Conservation (phyloP, 2,113 vertebrate genomes). For the Gallinago jamesoni region DNA sequence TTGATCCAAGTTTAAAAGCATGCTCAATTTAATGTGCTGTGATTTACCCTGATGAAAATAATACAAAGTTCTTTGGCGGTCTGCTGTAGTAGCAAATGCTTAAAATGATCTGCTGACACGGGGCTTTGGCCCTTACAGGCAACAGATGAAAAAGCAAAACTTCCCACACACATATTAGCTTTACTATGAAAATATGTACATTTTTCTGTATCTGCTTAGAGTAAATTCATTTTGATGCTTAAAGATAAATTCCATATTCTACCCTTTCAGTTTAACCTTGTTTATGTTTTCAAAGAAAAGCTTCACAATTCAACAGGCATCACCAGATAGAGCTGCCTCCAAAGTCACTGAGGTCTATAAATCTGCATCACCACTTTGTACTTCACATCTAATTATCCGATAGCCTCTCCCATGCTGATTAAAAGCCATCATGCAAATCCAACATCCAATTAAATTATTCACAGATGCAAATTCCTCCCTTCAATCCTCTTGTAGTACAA, state of each 20-base stretch:
- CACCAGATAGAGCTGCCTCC: neutral
- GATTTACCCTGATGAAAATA: neutral
- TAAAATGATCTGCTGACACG: neutral
- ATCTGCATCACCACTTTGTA: neutral
- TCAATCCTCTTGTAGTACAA: neutral
- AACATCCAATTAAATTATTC: neutral
- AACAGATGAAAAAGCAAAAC: neutral
- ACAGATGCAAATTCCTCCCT: neutral
- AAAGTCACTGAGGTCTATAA: neutral
- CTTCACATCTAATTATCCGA: neutral
- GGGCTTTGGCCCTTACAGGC: neutral
- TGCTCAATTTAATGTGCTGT: neutral
- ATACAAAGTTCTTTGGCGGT: neutral
- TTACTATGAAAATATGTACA: neutral
- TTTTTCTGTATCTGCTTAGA: neutral
- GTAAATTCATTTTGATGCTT: neutral
- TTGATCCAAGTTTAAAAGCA: neutral
- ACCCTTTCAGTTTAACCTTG: neutral
- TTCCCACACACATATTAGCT: accelerated
- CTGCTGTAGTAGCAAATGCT: neutral
- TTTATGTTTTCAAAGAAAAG: neutral
- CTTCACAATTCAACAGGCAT: neutral
- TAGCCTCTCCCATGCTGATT: neutral
- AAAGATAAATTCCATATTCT: neutral
- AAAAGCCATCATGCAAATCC: neutral